Base-by-base conservation (phyloP, 2,888 invertebrate species). In the Alentia gelatinosa region DNA sequence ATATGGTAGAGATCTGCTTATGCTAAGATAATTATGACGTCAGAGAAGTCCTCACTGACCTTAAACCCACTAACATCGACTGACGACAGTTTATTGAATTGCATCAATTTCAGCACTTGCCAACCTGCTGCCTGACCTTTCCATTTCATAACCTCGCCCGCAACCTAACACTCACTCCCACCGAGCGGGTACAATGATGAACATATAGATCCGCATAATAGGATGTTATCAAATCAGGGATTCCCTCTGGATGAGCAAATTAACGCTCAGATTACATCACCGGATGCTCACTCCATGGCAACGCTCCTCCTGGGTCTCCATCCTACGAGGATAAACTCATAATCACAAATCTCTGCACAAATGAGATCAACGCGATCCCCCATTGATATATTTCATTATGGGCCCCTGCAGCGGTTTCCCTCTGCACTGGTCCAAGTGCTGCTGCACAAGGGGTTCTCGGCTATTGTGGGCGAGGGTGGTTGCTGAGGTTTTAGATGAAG, bases 351-450 rank as follows among this genome's bases (percentile, higher is more conserved):
- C 68, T 26, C 30, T 30, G 33, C 12, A 26, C 68, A 68, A 68
- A 68, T 68, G 68, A 68, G 68, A 68, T 68, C 68, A 68, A 68
- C 68, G n/a, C 30, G 68, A 26, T 68, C 68, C 68, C 33, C 3
- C 68, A 68, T 68, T 68, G 68, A 68, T 68, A 68, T 68, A 68
- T 68, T 26, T 19, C 68, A 68, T 68, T 26, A 68, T 26, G 68
- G 33, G 68, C 68, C 68, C 68, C 26, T 68, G 68, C 33, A 68
- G 30, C 30, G 68, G 68, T 68, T 68, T 68, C 68, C 3, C 56
- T 12, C 19, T 26, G 12, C 26, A 68, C 30, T 68, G 26, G 68
- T 30, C n/a, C 30, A 68, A n/a, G n/a, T n/a, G n/a, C n/a, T n/a
- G n/a, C n/a, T n/a, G n/a, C n/a, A n/a, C n/a, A n/a, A n/a, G n/a